These are phyloP conservation scores for Molossus molossus DNA, from an alignment of 2,797 vertebrate genomes.

Conservation along the genomic window DNA sequence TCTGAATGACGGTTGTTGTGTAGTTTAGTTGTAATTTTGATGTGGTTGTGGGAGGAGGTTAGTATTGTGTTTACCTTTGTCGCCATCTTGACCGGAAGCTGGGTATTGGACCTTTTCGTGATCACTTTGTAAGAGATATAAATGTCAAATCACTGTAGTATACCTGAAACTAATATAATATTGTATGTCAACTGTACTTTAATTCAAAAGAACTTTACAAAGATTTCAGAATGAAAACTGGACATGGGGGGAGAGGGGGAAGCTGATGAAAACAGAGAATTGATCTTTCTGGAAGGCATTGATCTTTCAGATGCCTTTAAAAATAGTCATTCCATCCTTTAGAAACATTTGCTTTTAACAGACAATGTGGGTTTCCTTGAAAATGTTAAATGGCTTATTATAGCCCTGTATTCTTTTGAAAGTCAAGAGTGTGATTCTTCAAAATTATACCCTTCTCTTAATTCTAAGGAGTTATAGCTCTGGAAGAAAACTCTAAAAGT, in stretches of 20 bases:
- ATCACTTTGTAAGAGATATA: neutral
- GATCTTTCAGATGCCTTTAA: conserved; percentile 61
- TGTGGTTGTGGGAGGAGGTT: no score
- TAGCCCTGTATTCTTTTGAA: conserved; percentile 59
- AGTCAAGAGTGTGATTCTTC: conserved; percentile 48
- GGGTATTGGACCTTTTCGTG: no score
- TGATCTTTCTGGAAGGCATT: neutral
- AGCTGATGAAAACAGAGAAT: neutral
- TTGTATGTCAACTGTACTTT: neutral
- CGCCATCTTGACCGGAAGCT: neutral
- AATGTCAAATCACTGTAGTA: neutral
- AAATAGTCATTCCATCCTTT: conserved; percentile 61
- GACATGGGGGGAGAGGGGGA: neutral
- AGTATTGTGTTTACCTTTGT: no score
- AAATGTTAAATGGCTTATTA: conserved; percentile 65
- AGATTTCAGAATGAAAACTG: neutral
- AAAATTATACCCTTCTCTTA: conserved; percentile 29
- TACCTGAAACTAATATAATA: neutral
- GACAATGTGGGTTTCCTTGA: conserved; percentile 22
- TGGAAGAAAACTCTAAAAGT: conserved; percentile 34
- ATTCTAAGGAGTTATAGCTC: neutral
- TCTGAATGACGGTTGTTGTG: no score
- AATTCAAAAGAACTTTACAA: neutral
- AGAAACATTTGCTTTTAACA: conserved; percentile 62
- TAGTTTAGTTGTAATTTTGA: no score